Conservation (phyloP, 2,113 vertebrate species). For the Peromyscus polionotus region DNA sequence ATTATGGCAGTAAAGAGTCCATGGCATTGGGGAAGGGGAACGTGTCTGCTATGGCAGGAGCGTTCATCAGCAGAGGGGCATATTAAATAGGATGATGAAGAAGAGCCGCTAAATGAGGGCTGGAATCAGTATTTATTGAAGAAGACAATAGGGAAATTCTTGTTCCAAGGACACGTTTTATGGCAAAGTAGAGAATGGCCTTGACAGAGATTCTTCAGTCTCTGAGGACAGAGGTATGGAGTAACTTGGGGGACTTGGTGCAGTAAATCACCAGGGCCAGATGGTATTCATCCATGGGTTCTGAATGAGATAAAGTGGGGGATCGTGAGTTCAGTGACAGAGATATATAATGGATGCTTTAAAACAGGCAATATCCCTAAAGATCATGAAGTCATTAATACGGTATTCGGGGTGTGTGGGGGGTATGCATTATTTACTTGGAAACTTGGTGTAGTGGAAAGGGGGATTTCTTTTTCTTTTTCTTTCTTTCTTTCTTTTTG, state of each 20-base stretch:
- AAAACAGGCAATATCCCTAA: conserved; percentile 68
- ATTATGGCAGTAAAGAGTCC: conserved; percentile 35
- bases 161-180: conserved; percentile 81
- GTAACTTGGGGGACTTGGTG: conserved; percentile 54
- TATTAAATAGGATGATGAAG: conserved; percentile 62
- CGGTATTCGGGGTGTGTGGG: not conserved
- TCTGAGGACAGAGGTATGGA: conserved; percentile 68
- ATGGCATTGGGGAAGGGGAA: conserved; percentile 16
- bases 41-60: conserved; percentile 34
- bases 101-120: conserved; percentile 64
- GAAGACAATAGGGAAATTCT: conserved; percentile 73
- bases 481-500: not conserved
- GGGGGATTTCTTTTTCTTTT: not conserved
- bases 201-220: conserved; percentile 75
- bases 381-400: conserved; percentile 72
- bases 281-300: conserved; percentile 74
- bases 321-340: conserved; percentile 70
- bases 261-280: conserved; percentile 81
- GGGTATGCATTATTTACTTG: not conserved
- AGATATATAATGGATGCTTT: conserved; percentile 68
- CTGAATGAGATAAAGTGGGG: conserved; percentile 74
- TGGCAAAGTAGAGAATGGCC: conserved; percentile 70
- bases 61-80: conserved; percentile 64
- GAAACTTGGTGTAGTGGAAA: not conserved
- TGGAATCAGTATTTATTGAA: conserved; percentile 82